A percentile compares a stretch with the other conserved stretches of the same genome.
Evolutionary conservation across 2,888 invertebrate species (phyloP).

Genomic region (Eilema caniola): DNA sequence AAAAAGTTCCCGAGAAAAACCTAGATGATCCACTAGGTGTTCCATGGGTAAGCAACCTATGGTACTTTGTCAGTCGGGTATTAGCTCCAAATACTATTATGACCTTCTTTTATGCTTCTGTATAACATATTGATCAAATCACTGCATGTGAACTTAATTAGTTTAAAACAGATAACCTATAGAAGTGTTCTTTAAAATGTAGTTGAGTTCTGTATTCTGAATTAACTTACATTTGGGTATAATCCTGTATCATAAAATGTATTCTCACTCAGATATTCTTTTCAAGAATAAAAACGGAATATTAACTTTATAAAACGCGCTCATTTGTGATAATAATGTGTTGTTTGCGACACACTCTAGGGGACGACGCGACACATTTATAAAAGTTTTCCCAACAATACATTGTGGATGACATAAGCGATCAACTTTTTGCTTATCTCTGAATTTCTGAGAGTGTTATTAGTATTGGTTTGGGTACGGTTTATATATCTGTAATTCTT

Average conservation of each 20-base stretch:
- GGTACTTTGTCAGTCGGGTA: too few species aligned
- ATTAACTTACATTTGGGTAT: too few species aligned
- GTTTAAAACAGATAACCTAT: not conserved
- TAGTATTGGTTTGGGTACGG: constrained; percentile 5
- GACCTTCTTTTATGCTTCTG: not conserved
- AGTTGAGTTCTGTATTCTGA: too few species aligned
- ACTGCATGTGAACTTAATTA: not conserved
- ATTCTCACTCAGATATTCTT: not conserved
- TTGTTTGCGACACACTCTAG: constrained; percentile 37
- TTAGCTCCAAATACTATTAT: too few species aligned
- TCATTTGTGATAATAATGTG: constrained; percentile 44
- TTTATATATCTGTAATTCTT: not conserved
- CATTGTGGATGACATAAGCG: constrained; percentile 40
- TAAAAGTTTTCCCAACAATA: constrained; percentile 35
- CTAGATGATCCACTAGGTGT: too few species aligned
- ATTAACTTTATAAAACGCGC: constrained; percentile 32
- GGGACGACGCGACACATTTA: constrained; percentile 32
- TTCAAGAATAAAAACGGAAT: constrained; percentile 32
- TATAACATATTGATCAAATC: not conserved
- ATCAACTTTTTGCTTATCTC: constrained; percentile 43
- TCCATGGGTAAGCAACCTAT: too few species aligned
- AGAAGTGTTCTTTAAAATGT: not conserved
- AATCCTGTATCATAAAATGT: too few species aligned
- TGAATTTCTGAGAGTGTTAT: constrained; percentile 28
- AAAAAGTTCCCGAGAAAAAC: too few species aligned